A percentile compares a stretch with the other conserved stretches of the same genome.
Evolutionary conservation across 2,113 vertebrate genomes (phyloP).

Genomic region (Bubo blakistoni): DNA sequence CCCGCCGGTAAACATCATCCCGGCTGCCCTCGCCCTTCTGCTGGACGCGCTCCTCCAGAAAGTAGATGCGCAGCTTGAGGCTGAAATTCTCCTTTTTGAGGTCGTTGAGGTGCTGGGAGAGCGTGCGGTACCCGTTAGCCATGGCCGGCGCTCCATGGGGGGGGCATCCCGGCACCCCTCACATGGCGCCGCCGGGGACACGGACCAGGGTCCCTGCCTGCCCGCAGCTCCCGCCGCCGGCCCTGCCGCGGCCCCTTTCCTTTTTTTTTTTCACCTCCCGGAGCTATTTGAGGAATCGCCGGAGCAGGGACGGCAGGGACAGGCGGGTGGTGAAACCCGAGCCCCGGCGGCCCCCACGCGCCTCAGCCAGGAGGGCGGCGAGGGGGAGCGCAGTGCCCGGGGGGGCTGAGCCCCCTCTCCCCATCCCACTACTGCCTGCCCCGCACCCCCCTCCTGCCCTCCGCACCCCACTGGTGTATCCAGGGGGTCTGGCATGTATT

Average conservation of each 20-base stretch:
- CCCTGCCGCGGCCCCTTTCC: constrained; percentile 53
- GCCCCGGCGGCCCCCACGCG: constrained; percentile 25
- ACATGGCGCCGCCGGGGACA: constrained; percentile 55
- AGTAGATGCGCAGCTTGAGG: constrained; percentile 96
- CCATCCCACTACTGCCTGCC: not conserved
- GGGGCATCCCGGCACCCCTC: constrained; percentile 70
- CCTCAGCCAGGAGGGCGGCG: not conserved
- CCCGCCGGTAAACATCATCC: constrained; percentile 86
- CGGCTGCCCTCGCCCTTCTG: constrained; percentile 87
- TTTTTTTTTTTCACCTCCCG: constrained; percentile 31
- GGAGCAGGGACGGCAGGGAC: constrained; percentile 70
- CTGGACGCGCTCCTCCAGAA: constrained; percentile 95
- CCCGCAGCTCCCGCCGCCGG: not conserved
- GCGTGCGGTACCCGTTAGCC: constrained; percentile 93
- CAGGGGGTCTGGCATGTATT: rapidly evolving
- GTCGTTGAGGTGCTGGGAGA: constrained; percentile 97
- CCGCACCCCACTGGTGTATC: not conserved
- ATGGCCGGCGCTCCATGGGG: constrained; percentile 75
- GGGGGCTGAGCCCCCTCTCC: not conserved
- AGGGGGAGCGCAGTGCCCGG: not conserved
- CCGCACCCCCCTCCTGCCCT: not conserved
- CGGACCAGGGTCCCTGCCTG: not conserved
- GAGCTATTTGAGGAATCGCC: constrained; percentile 87
- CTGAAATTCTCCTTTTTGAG: constrained; percentile 99
- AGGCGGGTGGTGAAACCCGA: constrained; percentile 83